Percentiles rank a stretch among this genome's conserved stretches.
phyloP scores from a whole-genome alignment of 2,113 vertebrate genomes.

The Cryptotis parvus region DNA sequence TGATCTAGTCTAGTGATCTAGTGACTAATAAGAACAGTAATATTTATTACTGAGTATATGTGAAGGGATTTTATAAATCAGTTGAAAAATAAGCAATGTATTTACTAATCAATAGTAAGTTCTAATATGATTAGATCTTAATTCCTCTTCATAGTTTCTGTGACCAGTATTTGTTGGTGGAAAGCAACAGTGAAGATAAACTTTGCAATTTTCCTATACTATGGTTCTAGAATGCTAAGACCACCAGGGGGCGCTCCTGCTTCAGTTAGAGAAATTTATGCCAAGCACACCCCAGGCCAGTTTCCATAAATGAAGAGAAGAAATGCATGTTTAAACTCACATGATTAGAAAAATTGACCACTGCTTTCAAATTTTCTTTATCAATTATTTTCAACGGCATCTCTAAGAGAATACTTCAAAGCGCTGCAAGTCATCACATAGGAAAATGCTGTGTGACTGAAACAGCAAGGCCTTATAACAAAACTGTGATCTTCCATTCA shows the following conservation, averaged over 20 bases:
- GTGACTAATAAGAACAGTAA: no score
- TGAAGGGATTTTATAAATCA: no score
- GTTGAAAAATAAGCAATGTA: no score
- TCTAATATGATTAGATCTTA: background rate
- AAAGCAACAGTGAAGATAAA: background rate
- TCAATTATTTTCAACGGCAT: conserved; percentile 22
- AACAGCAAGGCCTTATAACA: background rate
- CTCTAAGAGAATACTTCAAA: background rate
- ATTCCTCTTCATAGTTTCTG: background rate
- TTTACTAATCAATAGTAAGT: no score
- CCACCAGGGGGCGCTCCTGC: conserved; percentile 61
- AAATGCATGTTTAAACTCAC: background rate
- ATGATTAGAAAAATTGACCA: background rate
- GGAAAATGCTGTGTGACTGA: background rate
- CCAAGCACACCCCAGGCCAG: no score
- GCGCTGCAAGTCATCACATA: background rate
- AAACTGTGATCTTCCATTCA: background rate
- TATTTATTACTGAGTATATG: no score
- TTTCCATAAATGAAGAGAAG: background rate
- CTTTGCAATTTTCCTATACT: background rate
- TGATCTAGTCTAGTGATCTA: no score
- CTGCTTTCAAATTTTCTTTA: conserved; percentile 15
- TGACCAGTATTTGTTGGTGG: background rate
- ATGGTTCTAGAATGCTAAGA: background rate
- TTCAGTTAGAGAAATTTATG: background rate